Base-by-base conservation (phyloP, 2,797 vertebrate species). In the Hephaestus fuliginosus region DNA sequence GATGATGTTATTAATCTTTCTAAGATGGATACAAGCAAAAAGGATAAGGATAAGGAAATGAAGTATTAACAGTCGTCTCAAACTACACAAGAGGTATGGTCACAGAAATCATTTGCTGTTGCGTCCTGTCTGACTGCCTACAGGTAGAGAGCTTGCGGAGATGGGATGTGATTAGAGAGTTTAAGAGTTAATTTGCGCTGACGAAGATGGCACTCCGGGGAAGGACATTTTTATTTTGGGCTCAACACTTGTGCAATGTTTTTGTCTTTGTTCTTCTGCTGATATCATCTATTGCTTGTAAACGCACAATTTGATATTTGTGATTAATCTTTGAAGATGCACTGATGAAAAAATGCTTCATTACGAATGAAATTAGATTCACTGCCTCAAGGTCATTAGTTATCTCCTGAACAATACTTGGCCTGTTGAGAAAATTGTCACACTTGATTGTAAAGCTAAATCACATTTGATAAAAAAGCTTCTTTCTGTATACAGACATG, bases 331-430 rank as follows among this genome's bases (percentile, higher is more conserved):
- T 53, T 25, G 43, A 73, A 83, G 69, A 74, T 13, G 60, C 36
- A 15, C 22, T 43, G 33, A 39, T 46, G 52, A 76, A 78, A 65
- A 72, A 86, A 71, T 30, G 33, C 25, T 63, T 39, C 13, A 39
- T 67, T 66, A 46, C 5, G 3, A 83, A 65, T 68, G 22, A 73
- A 88, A 83, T 87, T 70, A 69, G 61, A 73, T 53, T 64, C 1
- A 14, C 36, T 25, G 66, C 70, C 71, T 60, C 51, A 58, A 51
- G 62, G 58, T 77, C 55, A 57, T 84, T 76, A 70, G 68, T 74
- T 78, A 70, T 74, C 65, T 51, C 39, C 22, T 73, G 60, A 78
- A 71, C 80, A 70, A 30, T 30, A 51, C 4, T 7, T 7, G 20
- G 14, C 43, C 55, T 18, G 20, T 39, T 70, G 18, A 79, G 25